These are phyloP conservation scores for Microplitis demolitor DNA, from an alignment of 1,140 invertebrate species.

Conservation along the genomic window DNA sequence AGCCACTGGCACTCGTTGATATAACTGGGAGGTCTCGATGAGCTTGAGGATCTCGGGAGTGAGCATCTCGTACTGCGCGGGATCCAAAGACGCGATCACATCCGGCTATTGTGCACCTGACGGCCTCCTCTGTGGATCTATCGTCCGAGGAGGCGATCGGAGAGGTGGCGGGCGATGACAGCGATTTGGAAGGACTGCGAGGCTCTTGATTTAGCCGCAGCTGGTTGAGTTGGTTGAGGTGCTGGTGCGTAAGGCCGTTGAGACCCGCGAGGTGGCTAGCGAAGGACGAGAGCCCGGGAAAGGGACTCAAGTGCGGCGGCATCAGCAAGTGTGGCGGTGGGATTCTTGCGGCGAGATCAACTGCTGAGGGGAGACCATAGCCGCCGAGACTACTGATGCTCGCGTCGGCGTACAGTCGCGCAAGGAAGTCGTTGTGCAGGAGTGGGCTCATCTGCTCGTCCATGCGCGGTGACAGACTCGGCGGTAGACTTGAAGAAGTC, in stretches of 20 bases:
- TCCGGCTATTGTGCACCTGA: slow-evolving; percentile 65
- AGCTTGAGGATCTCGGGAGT: slow-evolving; percentile 62
- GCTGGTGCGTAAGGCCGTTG: slow-evolving; percentile 64
- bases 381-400: slow-evolving; percentile 48
- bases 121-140: slow-evolving; percentile 56
- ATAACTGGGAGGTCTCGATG: slow-evolving; percentile 52
- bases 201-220: slow-evolving; percentile 49
- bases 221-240: slow-evolving; percentile 65
- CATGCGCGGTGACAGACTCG: slow-evolving; percentile 54
- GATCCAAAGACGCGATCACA: slow-evolving; percentile 69
- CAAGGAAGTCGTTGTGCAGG: slow-evolving; percentile 78
- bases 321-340: slow-evolving; percentile 51
- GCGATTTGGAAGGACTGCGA: background rate
- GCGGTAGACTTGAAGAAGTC: slow-evolving; percentile 59
- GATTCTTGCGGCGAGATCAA: slow-evolving; percentile 51
- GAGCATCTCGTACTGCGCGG: slow-evolving; percentile 65
- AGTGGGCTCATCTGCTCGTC: slow-evolving; percentile 53
- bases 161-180: background rate
- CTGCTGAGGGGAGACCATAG: slow-evolving; percentile 45
- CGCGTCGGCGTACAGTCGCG: slow-evolving; percentile 79
- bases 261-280: slow-evolving; percentile 62
- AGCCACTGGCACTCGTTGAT: slow-evolving; percentile 42
- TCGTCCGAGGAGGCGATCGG: slow-evolving; percentile 34
- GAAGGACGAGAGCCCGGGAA: slow-evolving; percentile 51
- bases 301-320: slow-evolving; percentile 58